These are phyloP conservation scores for Knipowitschia caucasica DNA, from an alignment of 2,797 vertebrate genomes.

Conservation along the genomic window DNA sequence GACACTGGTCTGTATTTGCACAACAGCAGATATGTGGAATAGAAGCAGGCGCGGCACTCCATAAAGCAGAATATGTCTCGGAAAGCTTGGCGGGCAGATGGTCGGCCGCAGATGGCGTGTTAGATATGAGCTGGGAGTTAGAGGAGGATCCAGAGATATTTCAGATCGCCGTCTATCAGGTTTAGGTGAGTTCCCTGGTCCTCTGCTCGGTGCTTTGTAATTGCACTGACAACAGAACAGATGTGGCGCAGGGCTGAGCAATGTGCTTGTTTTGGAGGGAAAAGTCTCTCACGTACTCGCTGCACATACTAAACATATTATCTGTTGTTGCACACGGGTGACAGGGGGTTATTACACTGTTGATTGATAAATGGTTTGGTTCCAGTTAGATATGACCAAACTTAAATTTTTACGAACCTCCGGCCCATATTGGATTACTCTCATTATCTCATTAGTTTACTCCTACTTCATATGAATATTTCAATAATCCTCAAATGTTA, in stretches of 20 bases:
- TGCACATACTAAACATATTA: no score
- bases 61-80: constrained; percentile 7
- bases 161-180: not conserved
- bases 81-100: constrained; percentile 12
- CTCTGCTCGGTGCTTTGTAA: not conserved
- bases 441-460: no score
- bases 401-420: no score
- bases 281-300: no score
- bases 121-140: constrained; percentile 4
- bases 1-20: constrained; percentile 25
- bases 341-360: no score
- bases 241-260: not conserved
- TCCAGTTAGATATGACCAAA: no score
- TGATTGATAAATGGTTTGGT: no score
- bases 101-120: constrained; percentile 22
- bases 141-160: constrained; percentile 8
- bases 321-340: no score
- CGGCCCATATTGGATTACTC: no score
- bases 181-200: not conserved
- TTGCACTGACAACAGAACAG: constrained; percentile 1
- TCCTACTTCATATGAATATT: no score
- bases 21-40: constrained; percentile 20
- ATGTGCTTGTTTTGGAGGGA: not conserved
- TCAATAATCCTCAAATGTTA: no score
- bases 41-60: constrained; percentile 8